These are phyloP conservation scores for Junonia oenone DNA, from an alignment of 2,888 invertebrate genomes.

Conservation along the genomic window DNA sequence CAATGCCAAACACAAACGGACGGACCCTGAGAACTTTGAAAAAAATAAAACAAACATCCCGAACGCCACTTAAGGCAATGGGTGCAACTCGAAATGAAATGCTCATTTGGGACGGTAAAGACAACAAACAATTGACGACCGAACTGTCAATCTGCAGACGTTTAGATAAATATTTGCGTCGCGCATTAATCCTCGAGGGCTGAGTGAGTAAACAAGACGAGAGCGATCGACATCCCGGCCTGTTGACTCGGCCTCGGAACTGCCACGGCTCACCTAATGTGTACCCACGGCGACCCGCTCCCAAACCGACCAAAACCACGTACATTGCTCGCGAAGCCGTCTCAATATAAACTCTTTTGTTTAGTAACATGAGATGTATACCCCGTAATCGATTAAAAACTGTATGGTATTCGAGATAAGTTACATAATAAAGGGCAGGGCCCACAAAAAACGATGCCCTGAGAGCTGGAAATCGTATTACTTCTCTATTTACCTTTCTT, in stretches of 20 bases:
- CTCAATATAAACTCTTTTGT: conserved; percentile 12
- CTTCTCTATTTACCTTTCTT: conserved; percentile 75
- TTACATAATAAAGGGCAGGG: conserved; percentile 30
- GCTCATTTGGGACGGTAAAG: conserved; percentile 76
- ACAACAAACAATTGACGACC: conserved; percentile 77
- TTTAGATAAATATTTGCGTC: conserved; percentile 77
- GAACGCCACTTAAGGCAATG: conserved; percentile 72
- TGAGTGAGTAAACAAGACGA: conserved; percentile 57
- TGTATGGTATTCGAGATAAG: conserved; percentile 38
- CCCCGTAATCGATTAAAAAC: conserved; percentile 21
- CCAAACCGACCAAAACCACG: conserved; percentile 22
- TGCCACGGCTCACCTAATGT: conserved; percentile 31
- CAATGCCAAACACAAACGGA: conserved; percentile 41
- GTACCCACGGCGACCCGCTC: conserved; percentile 17
- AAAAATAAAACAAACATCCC: conserved; percentile 52
- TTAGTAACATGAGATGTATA: conserved; percentile 30
- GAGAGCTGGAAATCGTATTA: conserved; percentile 72
- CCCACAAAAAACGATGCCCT: conserved; percentile 53
- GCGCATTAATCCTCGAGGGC: conserved; percentile 74
- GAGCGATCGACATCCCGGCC: conserved; percentile 67
- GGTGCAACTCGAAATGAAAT: conserved; percentile 72
- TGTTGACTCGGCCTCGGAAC: conserved; percentile 59
- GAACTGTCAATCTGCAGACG: conserved; percentile 78
- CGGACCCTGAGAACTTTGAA: conserved; percentile 31
- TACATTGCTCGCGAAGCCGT: conserved; percentile 28